These are phyloP conservation scores for Seira sanloemensis DNA, from an alignment of 2,888 invertebrate genomes.

Conservation along the genomic window DNA sequence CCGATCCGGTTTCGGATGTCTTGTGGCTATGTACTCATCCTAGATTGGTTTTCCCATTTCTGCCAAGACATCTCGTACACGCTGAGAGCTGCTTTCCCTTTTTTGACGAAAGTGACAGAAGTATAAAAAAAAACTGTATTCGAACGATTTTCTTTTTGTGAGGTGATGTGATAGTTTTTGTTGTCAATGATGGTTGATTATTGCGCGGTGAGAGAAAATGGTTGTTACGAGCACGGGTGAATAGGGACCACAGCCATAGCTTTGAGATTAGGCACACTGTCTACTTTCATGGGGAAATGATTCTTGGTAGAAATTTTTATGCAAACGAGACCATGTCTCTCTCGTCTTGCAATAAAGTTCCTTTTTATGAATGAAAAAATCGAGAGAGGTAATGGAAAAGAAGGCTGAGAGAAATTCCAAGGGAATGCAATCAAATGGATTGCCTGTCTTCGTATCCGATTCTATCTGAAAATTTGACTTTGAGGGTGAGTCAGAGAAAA, in stretches of 20 bases:
- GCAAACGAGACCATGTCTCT: conserved; percentile 3
- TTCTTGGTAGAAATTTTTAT: conserved; percentile 1
- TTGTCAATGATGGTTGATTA: conserved; percentile 14
- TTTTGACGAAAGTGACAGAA: conserved; percentile 6
- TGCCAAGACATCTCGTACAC: not conserved
- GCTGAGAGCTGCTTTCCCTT: not conserved
- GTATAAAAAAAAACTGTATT: not conserved
- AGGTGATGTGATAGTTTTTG: not conserved
- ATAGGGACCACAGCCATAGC: not conserved
- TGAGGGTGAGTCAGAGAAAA: not conserved
- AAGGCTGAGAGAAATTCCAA: conserved; percentile 13
- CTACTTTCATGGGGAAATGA: not conserved
- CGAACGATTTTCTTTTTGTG: not conserved
- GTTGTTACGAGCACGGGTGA: not conserved
- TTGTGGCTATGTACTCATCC: conserved; percentile 28
- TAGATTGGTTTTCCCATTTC: conserved; percentile 33
- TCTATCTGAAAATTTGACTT: not conserved
- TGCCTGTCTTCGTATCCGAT: conserved; percentile 16
- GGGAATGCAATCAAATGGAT: conserved; percentile 16
- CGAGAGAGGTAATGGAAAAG: not conserved
- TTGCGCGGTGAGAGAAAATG: not conserved
- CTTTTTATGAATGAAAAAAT: conserved; percentile 4
- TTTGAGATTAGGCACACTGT: not conserved
- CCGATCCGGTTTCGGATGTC: conserved; percentile 34
- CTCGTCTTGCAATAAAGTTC: conserved; percentile 7